A percentile compares a stretch with the other conserved stretches of the same genome.
Evolutionary conservation across 1,140 invertebrate genomes (phyloP).

Genomic region (Leguminivora glycinivorella): DNA sequence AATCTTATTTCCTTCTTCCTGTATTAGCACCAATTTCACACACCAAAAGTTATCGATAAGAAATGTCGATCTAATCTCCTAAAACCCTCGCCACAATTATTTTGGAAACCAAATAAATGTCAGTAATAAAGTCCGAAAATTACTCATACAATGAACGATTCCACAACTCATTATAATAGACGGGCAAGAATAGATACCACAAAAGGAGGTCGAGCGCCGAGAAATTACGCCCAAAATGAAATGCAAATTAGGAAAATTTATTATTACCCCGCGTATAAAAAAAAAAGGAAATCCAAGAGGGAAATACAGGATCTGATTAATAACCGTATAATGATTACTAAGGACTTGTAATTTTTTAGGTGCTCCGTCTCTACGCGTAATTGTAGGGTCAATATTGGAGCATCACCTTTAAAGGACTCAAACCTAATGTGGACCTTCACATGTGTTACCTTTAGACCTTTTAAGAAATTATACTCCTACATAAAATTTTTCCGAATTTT

Average conservation of each 20-base stretch:
- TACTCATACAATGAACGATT: conserved; percentile 27
- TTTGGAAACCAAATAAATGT: conserved; percentile 22
- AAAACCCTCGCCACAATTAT: neutral
- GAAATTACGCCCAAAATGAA: conserved; percentile 54
- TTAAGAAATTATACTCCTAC: too few species aligned
- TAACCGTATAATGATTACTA: conserved; percentile 41
- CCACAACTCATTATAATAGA: conserved; percentile 23
- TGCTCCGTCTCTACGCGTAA: neutral
- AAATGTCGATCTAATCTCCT: neutral
- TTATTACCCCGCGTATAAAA: conserved; percentile 68
- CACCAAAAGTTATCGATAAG: neutral
- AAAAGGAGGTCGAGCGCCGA: conserved; percentile 39
- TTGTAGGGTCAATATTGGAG: neutral
- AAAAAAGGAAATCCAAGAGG: conserved; percentile 46
- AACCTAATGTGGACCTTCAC: neutral
- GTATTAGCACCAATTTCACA: neutral
- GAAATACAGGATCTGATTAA: conserved; percentile 59
- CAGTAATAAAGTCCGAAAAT: conserved; percentile 23
- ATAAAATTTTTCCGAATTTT: too few species aligned
- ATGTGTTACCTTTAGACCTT: too few species aligned
- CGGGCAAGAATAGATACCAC: conserved; percentile 26
- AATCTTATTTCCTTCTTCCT: too few species aligned
- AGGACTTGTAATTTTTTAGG: conserved; percentile 16
- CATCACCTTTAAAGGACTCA: neutral
- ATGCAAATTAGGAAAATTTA: conserved; percentile 74